Evolutionary conservation across 2,888 invertebrate genomes (phyloP).

Genomic region (Xestia xanthographa): DNA sequence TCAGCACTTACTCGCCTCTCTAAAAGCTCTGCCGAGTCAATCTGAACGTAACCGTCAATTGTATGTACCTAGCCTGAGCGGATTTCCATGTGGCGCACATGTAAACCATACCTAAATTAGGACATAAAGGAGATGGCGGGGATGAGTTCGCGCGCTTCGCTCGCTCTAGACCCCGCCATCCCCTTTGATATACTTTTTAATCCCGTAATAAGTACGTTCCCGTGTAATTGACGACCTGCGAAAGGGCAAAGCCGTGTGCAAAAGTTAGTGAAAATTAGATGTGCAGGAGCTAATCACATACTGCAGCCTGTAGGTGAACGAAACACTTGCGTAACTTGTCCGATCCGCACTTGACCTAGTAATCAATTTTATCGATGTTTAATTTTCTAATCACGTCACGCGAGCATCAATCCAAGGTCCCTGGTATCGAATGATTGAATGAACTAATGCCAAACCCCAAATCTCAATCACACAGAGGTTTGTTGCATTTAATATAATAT

Average conservation of each 20-base stretch:
- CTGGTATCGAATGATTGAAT: not conserved
- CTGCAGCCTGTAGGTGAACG: not conserved
- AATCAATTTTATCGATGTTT: constrained; percentile 7
- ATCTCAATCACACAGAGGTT: not conserved
- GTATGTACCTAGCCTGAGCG: not conserved
- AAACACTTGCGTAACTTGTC: not conserved
- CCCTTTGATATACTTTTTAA: not conserved
- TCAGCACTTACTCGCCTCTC: not conserved
- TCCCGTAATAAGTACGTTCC: not conserved
- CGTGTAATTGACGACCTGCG: not conserved
- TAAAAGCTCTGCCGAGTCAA: not conserved
- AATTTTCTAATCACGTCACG: constrained; percentile 3
- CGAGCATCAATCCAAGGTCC: constrained; percentile 10
- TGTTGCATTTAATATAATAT: too few species aligned
- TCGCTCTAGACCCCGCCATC: too few species aligned
- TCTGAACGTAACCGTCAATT: not conserved
- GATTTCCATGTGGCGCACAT: not conserved
- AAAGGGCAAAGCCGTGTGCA: not conserved
- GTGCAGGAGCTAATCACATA: not conserved
- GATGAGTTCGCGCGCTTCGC: too few species aligned
- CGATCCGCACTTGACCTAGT: constrained; percentile 2
- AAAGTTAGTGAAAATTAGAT: not conserved
- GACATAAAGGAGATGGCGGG: too few species aligned
- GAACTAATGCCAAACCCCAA: not conserved
- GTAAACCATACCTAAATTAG: not conserved